Percentiles rank a stretch among this genome's conserved stretches.
Conservation (phyloP, 2,113 vertebrate genomes). For the Chamaea fasciata region DNA sequence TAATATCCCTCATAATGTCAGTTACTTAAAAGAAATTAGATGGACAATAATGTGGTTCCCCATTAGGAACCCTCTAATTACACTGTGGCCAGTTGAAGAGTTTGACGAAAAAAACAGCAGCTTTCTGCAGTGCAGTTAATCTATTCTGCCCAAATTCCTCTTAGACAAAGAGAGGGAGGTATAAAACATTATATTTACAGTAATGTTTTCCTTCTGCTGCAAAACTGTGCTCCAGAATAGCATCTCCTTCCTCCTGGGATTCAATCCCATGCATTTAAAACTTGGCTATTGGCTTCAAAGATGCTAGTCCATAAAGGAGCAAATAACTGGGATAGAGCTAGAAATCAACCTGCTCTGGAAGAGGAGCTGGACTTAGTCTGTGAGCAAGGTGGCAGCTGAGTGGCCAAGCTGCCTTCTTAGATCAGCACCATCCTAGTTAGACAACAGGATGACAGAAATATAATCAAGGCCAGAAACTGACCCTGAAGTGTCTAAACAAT, state of each 20-base stretch:
- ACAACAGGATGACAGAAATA: not conserved
- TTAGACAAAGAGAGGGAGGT: not conserved
- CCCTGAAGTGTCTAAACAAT: not conserved
- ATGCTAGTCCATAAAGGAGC: not conserved
- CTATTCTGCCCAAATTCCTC: not conserved
- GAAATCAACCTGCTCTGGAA: not conserved
- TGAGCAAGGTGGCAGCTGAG: not conserved
- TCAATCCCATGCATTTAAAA: not conserved
- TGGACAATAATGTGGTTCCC: not conserved
- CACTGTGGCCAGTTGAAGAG: not conserved
- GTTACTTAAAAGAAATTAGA: not conserved
- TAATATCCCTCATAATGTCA: not conserved
- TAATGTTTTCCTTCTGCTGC: not conserved
- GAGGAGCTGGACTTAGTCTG: not conserved
- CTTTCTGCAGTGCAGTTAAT: not conserved
- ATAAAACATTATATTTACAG: not conserved
- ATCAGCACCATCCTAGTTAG: not conserved
- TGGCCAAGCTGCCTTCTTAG: not conserved
- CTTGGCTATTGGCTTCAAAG: not conserved
- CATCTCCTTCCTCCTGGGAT: not conserved
- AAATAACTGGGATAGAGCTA: not conserved
- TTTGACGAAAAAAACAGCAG: not conserved
- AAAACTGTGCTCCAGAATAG: not conserved
- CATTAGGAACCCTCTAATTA: not conserved
- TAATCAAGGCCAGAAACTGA: not conserved